Percentiles rank a stretch among this genome's conserved stretches.
These are phyloP conservation scores for Lonchura striata DNA, from an alignment of 2,113 vertebrate genomes.

Conservation along the genomic window DNA sequence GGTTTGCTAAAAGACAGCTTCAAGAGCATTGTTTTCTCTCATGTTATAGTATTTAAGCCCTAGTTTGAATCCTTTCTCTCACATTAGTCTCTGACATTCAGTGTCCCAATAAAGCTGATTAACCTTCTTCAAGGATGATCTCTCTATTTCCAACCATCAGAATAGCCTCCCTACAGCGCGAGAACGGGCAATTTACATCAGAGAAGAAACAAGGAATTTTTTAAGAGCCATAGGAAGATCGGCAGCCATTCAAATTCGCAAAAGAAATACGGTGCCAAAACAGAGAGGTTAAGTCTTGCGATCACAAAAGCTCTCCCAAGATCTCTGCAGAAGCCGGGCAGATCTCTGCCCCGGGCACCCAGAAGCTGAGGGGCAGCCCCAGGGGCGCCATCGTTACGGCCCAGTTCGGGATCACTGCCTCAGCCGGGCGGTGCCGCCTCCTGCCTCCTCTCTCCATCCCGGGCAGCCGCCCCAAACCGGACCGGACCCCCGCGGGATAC, in stretches of 20 bases:
- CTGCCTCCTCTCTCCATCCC: background rate
- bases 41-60: background rate
- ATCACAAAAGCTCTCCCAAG: background rate
- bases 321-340: background rate
- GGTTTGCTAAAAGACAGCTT: background rate
- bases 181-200: background rate
- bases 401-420: accelerated
- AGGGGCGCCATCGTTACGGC: background rate
- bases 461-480: background rate
- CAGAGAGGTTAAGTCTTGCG: accelerated
- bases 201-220: background rate
- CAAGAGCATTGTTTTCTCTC: background rate
- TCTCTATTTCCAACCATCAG: background rate
- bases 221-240: background rate
- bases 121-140: background rate
- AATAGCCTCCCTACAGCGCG: accelerated
- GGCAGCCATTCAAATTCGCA: background rate
- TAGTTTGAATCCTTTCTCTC: background rate
- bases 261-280: background rate
- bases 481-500: background rate
- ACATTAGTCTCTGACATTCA: background rate
- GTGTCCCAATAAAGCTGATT: background rate
- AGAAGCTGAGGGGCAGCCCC: background rate
- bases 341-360: too few species aligned
- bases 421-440: background rate